A percentile compares a stretch with the other conserved stretches of the same genome.
Conservation (phyloP, 2,113 vertebrate genomes). For the Callocephalon fimbriatum region DNA sequence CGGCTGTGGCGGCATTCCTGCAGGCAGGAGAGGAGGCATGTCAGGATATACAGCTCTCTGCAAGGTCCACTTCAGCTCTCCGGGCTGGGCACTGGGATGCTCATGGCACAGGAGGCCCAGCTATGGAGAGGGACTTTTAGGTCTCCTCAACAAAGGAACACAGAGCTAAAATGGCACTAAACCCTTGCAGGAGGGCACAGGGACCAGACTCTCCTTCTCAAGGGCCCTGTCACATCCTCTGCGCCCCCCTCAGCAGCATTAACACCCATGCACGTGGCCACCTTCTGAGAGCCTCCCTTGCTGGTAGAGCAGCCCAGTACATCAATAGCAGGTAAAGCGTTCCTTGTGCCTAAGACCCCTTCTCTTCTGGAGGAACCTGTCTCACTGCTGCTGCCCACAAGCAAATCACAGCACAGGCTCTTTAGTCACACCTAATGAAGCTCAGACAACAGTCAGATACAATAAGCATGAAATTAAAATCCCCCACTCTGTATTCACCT, state of each 20-base stretch:
- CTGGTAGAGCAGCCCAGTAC: background rate
- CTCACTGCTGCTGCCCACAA: background rate
- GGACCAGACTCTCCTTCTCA: background rate
- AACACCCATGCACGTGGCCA: fast-evolving
- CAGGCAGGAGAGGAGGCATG: background rate
- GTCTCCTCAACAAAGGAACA: background rate
- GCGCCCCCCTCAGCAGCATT: background rate
- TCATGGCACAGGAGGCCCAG: background rate
- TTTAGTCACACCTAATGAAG: background rate
- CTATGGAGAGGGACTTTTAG: background rate
- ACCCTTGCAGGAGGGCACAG: background rate
- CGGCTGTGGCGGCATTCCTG: conserved; percentile 85
- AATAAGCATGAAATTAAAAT: background rate
- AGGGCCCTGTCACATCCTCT: background rate
- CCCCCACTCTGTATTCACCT: background rate
- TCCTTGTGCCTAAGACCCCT: fast-evolving
- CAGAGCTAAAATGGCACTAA: background rate
- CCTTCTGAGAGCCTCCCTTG: background rate
- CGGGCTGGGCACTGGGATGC: background rate
- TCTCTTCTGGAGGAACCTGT: background rate
- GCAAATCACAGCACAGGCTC: background rate
- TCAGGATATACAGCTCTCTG: background rate
- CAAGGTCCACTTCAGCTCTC: background rate
- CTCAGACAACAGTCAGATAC: background rate
- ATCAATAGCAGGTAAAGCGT: background rate